phyloP scores from a whole-genome alignment of 2,113 vertebrate species.

The Platichthys flesus region DNA sequence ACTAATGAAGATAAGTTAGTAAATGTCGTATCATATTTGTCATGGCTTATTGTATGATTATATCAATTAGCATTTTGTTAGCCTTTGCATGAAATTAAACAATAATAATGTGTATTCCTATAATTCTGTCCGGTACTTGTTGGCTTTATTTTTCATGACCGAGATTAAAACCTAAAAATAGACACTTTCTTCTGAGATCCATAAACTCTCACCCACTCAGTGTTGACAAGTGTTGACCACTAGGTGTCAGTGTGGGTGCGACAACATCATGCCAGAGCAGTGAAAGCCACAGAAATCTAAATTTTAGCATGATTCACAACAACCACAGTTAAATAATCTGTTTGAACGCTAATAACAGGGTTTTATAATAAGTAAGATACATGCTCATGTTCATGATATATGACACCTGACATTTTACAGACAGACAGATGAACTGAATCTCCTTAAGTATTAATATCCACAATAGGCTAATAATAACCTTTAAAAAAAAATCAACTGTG shows the following conservation, averaged over 20 bases:
- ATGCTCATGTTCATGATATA: not conserved
- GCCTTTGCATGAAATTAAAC: not conserved
- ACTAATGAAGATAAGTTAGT: conserved; percentile 6
- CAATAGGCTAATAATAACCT: not conserved
- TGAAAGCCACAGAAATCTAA: conserved; percentile 2
- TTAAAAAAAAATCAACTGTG: not conserved
- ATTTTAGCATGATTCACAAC: not conserved
- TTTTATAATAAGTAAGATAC: conserved; percentile 6
- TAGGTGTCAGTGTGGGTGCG: conserved; percentile 63
- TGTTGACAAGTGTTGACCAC: conserved; percentile 26
- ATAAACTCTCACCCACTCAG: conserved; percentile 9
- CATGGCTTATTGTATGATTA: not conserved
- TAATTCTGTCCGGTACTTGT: not conserved
- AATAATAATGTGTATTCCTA: not conserved
- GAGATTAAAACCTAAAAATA: conserved; percentile 40
- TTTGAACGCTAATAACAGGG: conserved; percentile 9
- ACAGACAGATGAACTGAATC: conserved; percentile 4
- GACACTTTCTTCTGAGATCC: conserved; percentile 5
- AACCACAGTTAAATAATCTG: conserved; percentile 20
- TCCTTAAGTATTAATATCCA: not conserved
- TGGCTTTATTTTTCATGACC: conserved; percentile 15
- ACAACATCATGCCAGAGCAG: not conserved
- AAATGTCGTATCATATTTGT: not conserved
- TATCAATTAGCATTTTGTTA: too few relatives aligned
- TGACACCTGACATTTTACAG: not conserved